Evolutionary conservation across 1,140 invertebrate species (phyloP).

Genomic region (Ruditapes philippinarum): DNA sequence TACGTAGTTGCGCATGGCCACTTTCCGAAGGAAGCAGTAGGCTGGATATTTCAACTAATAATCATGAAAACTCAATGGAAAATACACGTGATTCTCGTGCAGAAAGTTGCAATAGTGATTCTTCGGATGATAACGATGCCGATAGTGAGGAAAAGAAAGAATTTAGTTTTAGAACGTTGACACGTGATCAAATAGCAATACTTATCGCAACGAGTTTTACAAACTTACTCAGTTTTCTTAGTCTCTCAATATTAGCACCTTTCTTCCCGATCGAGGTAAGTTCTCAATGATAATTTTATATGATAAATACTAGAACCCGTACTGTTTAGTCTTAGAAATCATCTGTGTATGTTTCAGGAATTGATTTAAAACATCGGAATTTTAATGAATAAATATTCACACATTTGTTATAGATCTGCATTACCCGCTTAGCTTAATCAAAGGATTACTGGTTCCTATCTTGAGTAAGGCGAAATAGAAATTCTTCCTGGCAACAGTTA

Average conservation of each 20-base stretch:
- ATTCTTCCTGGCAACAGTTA: too few species aligned
- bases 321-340: too few species aligned
- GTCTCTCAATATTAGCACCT: constrained; percentile 56
- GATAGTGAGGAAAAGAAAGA: neutral
- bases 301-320: too few species aligned
- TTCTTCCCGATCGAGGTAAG: constrained; percentile 65
- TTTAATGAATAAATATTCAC: too few species aligned
- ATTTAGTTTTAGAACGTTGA: constrained; percentile 23
- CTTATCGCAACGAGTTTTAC: constrained; percentile 24
- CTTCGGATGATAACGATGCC: neutral
- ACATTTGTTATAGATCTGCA: too few species aligned
- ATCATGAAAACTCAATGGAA: neutral
- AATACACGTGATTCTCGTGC: neutral
- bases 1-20: constrained; percentile 19
- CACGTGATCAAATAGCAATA: constrained; percentile 43
- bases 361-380: too few species aligned
- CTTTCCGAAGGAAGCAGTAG: neutral
- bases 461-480: too few species aligned
- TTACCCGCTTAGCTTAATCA: too few species aligned
- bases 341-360: too few species aligned
- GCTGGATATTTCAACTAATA: neutral
- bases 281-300: too few species aligned
- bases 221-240: constrained; percentile 52
- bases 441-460: too few species aligned
- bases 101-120: neutral